Percentiles rank a stretch among this genome's conserved stretches.
Conservation (phyloP, 2,113 vertebrate genomes). For the Nannobrachium achirus region DNA sequence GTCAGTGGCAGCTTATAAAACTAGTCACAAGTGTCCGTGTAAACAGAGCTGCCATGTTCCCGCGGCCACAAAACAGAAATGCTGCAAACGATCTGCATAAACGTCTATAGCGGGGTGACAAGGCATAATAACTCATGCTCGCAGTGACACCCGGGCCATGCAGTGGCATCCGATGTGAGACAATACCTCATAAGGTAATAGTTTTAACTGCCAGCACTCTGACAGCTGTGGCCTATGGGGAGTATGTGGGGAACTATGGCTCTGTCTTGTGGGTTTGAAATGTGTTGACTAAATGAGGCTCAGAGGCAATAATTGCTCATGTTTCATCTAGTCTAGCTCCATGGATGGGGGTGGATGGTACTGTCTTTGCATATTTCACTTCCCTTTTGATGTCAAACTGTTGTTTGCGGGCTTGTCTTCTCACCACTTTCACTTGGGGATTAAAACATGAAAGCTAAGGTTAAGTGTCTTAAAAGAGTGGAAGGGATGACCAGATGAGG, state of each 20-base stretch:
- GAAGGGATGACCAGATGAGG: conserved; percentile 5
- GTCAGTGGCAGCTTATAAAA: conserved; percentile 52
- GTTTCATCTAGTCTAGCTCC: conserved; percentile 41
- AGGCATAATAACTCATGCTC: conserved; percentile 33
- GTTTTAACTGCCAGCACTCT: conserved; percentile 26
- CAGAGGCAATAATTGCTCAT: conserved; percentile 61
- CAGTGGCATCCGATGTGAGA: conserved; percentile 41
- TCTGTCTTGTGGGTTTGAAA: conserved; percentile 22
- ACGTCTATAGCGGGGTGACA: conserved; percentile 8
- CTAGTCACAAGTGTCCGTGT: conserved; percentile 46
- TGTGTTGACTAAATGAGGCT: conserved; percentile 62
- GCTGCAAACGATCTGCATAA: conserved; percentile 47
- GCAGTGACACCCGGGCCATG: conserved; percentile 4
- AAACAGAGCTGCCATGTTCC: conserved; percentile 41
- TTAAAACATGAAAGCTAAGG: conserved; percentile 15
- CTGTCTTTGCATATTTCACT: conserved; percentile 33
- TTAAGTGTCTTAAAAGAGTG: conserved; percentile 24
- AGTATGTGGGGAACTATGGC: background rate
- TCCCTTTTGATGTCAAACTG: conserved; percentile 66
- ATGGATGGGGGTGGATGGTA: conserved; percentile 44
- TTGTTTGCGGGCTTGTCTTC: conserved; percentile 50
- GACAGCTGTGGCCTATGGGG: conserved; percentile 14
- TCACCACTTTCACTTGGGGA: conserved; percentile 45
- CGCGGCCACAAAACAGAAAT: conserved; percentile 37
- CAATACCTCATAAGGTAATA: conserved; percentile 37